phyloP scores from a whole-genome alignment of 2,888 invertebrate species.

The Ormyrus nitidulus region DNA sequence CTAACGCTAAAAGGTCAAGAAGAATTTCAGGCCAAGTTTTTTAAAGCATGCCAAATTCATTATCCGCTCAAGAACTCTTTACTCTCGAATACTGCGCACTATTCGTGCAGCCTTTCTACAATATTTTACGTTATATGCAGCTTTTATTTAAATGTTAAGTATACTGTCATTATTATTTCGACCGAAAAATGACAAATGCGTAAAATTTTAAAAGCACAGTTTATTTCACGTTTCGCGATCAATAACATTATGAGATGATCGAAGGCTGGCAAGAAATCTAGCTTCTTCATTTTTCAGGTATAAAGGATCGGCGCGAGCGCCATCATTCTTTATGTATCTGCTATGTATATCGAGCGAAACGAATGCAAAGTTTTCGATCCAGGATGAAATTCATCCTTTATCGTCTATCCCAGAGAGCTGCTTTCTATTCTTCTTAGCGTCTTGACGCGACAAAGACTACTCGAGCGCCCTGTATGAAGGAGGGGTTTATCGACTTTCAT shows the following conservation, averaged over 20 bases:
- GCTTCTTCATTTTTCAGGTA: not conserved
- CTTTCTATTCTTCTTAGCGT: not conserved
- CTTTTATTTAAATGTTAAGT: not conserved
- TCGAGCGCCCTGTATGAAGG: not conserved
- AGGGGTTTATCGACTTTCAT: no score
- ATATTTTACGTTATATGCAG: not conserved
- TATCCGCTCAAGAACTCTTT: not conserved
- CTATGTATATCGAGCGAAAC: not conserved
- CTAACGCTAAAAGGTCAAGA: not conserved
- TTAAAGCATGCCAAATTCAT: not conserved
- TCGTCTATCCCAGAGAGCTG: not conserved
- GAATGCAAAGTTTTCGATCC: not conserved
- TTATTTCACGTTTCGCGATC: not conserved
- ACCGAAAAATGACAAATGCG: not conserved
- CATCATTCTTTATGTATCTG: not conserved
- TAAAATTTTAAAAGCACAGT: not conserved
- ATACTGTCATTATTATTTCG: not conserved
- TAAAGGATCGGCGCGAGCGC: not conserved
- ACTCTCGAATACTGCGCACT: not conserved
- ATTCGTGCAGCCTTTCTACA: not conserved
- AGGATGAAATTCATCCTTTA: slow-evolving; percentile 16
- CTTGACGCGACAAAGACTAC: no score
- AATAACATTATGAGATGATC: not conserved
- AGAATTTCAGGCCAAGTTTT: not conserved
- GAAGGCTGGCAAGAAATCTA: not conserved